Evolutionary conservation across 2,797 vertebrate species (phyloP), one percentile per base, ranked within the genome.

Genomic region (Sebastes steindachneri): DNA sequence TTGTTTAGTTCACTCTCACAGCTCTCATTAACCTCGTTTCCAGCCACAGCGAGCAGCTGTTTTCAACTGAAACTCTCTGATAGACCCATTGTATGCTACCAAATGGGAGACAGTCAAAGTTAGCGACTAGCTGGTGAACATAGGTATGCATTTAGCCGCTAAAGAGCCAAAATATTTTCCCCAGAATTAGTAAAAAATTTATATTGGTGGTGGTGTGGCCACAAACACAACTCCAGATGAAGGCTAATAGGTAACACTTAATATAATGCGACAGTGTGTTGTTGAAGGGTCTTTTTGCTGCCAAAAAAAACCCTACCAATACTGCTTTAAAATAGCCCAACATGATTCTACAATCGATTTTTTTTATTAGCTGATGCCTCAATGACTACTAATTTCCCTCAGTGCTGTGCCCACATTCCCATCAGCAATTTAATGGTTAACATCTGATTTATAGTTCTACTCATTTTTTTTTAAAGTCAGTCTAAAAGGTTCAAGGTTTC

Each of bases 401-500:
- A 53, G 7, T 33, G 15, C 21, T 35, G 21, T 31, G 4, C 5
- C 67, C 25, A 45, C 19, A 62, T 51, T 73, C n/a, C 51, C 54
- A 54, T 23, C 41, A 54, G 31, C 0, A 3, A 57, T 75, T 60
- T 58, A 41, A 41, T 65, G 63, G 15, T 69, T 8, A 28, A 53
- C 4, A 26, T 77, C 48, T 78, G 48, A 54, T 73, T 76, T 23
- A 60, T 58, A 48, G 48, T 31, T 1, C 11, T 23, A 14, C 12
- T 60, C 10, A 10, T n/a, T 60, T 58, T 63, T 63, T 37, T 37
- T 12, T 28, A 7, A 57, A 23, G 45, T 68, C 25, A 73, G 7
- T 54, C n/a, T 63, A 48, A 67, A 67, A 68, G 79, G 77, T 78
- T 86, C 58, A 89, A 74, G 78, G 78, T 83, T 80, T 80, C 19